Evolutionary conservation across 2,888 invertebrate genomes (phyloP), one percentile per base, ranked within the genome.

Genomic region (Pollenia griseotomentosa): DNA sequence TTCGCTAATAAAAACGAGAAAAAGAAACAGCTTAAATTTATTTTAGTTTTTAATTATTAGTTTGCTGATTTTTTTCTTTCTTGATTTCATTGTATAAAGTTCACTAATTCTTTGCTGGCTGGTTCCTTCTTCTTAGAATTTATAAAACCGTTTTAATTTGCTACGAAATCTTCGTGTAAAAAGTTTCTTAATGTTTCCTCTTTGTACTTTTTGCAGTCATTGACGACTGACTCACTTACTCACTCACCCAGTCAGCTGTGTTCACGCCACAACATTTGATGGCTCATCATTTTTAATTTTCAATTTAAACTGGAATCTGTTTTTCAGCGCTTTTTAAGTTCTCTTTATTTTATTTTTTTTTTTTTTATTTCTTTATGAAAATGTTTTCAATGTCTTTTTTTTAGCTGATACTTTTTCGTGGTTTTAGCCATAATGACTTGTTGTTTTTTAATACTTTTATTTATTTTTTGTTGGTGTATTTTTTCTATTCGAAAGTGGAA

Each of bases 241-340:
- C 57, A 42, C 33, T 71, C 57, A 51, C 12, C 33, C 71, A 19
- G 23, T 53, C 33, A 63, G 16, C n/a, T 73, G 33, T 44, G 53
- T 44, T 33, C 33, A 48, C 16, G 53, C 42, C 65, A 73, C 71
- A 53, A 65, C 73, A 70, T 68, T 78, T 78, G 87, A 84, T 87
- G 83, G 83, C 84, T 87, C 87, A 87, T 87, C 84, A 78, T 87
- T 87, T 83, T 81, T 73, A 83, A 63, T 83, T 87, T 81, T 83
- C 81, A 87, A 84, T 87, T 84, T 87, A 68, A 84, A 68, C 40
- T 68, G 65, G 19, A 83, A 78, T 73, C 70, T 77, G 59, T 71
- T 74, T 83, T 79, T 65, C 40, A 48, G 33, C 14, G n/a, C 23
- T 75, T 63, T 61, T 74, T 51, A 44, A 53, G 10, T 70, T 70